Conservation (phyloP, 1,140 invertebrate species). For the Temnothorax longispinosus region DNA sequence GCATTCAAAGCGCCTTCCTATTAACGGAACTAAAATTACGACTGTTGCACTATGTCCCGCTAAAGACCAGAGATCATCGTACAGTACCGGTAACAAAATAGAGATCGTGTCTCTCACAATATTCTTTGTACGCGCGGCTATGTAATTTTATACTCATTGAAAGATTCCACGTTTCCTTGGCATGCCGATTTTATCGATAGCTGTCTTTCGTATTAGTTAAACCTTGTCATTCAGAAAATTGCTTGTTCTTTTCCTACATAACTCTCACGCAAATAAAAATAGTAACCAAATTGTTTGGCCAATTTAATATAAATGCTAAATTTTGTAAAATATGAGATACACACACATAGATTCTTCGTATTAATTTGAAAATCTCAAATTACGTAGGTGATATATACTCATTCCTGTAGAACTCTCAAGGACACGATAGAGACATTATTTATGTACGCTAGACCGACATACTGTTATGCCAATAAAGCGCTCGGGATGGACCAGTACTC, state of each 20-base stretch:
- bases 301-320: neutral
- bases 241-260: neutral
- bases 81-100: slow-evolving; percentile 57
- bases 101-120: slow-evolving; percentile 55
- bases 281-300: neutral
- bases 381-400: neutral
- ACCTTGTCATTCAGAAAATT: neutral
- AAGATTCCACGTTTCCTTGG: slow-evolving; percentile 40
- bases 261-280: neutral
- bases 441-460: slow-evolving; percentile 32
- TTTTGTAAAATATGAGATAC: neutral
- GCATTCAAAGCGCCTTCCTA: slow-evolving; percentile 53
- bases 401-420: slow-evolving; percentile 43
- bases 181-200: slow-evolving; percentile 34
- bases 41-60: slow-evolving; percentile 60
- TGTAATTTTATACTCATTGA: slow-evolving; percentile 53
- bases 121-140: slow-evolving; percentile 58
- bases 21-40: slow-evolving; percentile 61
- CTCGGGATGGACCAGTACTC: slow-evolving; percentile 47
- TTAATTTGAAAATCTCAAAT: neutral
- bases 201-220: slow-evolving; percentile 31
- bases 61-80: slow-evolving; percentile 62
- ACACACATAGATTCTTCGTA: neutral
- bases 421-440: slow-evolving; percentile 46
- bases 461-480: slow-evolving; percentile 59